Conservation (phyloP, 2,888 invertebrate genomes). For the Dinocampus coccinellae region DNA sequence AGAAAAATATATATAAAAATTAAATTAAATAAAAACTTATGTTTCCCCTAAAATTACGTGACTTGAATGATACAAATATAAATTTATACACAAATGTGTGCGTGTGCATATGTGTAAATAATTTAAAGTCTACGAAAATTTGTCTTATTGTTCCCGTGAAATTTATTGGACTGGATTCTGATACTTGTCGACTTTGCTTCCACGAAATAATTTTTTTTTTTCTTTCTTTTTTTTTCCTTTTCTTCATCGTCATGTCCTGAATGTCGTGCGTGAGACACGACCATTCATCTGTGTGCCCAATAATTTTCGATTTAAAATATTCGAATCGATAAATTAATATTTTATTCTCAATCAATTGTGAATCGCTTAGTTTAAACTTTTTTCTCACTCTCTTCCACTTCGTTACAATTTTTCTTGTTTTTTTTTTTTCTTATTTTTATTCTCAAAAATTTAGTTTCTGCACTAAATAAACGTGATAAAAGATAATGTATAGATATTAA, state of each 20-base stretch:
- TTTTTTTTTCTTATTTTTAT: slow-evolving; percentile 1
- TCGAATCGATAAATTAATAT: slow-evolving; percentile 24
- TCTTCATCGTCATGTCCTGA: slow-evolving; percentile 14
- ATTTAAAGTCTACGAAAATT: not conserved
- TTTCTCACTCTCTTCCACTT: not conserved
- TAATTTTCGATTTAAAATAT: slow-evolving; percentile 14
- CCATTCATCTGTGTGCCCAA: slow-evolving; percentile 38
- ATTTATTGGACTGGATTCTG: slow-evolving; percentile 24
- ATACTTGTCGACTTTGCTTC: not conserved
- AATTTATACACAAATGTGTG: not conserved
- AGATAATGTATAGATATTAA: slow-evolving; percentile 26
- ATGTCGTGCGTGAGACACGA: slow-evolving; percentile 31
- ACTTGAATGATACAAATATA: slow-evolving; percentile 23
- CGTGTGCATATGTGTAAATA: not conserved
- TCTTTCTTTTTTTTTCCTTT: not conserved
- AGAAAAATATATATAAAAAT: not conserved
- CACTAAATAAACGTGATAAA: slow-evolving; percentile 29
- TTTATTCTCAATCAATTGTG: slow-evolving; percentile 15
- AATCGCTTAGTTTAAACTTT: slow-evolving; percentile 1
- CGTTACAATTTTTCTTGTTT: not conserved
- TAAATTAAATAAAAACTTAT: not conserved
- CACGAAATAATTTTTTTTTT: not conserved
- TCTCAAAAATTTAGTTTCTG: not conserved
- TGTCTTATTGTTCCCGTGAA: slow-evolving; percentile 23
- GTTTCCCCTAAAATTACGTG: slow-evolving; percentile 25